These are phyloP conservation scores for Hylyphantes graminicola DNA, from an alignment of 1,140 invertebrate species.

Conservation along the genomic window DNA sequence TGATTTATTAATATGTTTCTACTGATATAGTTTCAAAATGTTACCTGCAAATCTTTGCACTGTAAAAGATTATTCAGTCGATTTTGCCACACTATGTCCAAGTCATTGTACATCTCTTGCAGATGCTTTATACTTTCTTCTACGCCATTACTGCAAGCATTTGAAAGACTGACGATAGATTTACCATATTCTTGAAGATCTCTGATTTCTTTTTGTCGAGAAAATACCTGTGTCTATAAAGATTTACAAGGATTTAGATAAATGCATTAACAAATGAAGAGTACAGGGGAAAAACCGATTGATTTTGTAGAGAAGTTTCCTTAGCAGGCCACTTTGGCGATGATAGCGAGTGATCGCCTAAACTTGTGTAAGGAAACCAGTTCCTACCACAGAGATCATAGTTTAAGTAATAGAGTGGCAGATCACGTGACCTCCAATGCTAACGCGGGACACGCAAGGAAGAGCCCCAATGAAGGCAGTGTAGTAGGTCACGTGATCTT, in stretches of 20 bases:
- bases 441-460: no score
- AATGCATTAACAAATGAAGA: background rate
- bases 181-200: constrained; percentile 81
- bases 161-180: constrained; percentile 69
- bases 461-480: no score
- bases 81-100: constrained; percentile 77
- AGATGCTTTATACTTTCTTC: constrained; percentile 74
- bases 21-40: constrained; percentile 7
- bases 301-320: no score
- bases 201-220: constrained; percentile 84
- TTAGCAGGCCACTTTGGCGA: no score
- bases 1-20: background rate
- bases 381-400: no score
- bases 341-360: no score
- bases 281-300: no score
- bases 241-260: background rate
- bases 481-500: no score
- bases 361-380: no score
- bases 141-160: constrained; percentile 70
- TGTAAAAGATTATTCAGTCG: constrained; percentile 84
- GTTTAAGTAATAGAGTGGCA: no score
- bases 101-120: constrained; percentile 74
- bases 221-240: constrained; percentile 87
- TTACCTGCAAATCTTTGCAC: constrained; percentile 85
- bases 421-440: no score